These are phyloP conservation scores for Leptobrachium leishanense DNA, from an alignment of 2,113 vertebrate species.

Conservation along the genomic window DNA sequence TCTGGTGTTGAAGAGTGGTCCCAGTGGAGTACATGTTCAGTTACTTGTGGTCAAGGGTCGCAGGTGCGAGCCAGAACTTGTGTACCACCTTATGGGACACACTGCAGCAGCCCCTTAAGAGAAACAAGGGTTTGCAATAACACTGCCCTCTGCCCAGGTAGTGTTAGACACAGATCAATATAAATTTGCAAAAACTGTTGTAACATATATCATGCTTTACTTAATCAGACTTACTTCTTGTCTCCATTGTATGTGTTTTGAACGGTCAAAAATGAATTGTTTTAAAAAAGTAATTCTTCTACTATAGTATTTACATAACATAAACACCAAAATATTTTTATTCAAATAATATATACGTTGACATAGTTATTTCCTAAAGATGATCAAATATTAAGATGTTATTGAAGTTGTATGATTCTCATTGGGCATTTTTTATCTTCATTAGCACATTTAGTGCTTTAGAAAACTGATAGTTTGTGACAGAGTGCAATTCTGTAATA, in stretches of 20 bases:
- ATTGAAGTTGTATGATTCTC: too few relatives aligned
- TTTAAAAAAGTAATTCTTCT: background rate
- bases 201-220: conserved; percentile 69
- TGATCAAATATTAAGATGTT: too few relatives aligned
- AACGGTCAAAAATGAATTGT: background rate
- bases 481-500: too few relatives aligned
- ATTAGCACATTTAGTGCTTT: too few relatives aligned
- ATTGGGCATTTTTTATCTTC: too few relatives aligned
- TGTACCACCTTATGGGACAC: conserved; percentile 99
- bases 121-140: conserved; percentile 99
- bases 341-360: too few relatives aligned
- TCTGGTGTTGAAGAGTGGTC: conserved; percentile 99
- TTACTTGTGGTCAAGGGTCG: conserved; percentile 99
- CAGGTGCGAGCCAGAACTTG: conserved; percentile 99
- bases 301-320: too few relatives aligned
- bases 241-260: conserved; percentile 31
- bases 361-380: too few relatives aligned
- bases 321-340: too few relatives aligned
- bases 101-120: conserved; percentile 99
- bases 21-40: conserved; percentile 99
- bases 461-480: too few relatives aligned
- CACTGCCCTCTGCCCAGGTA: conserved; percentile 99
- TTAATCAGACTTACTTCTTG: conserved; percentile 11
- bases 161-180: conserved; percentile 94
- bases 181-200: conserved; percentile 71